These are phyloP conservation scores for Chymomyza caudatula DNA, from an alignment of 2,888 invertebrate genomes.

Conservation along the genomic window DNA sequence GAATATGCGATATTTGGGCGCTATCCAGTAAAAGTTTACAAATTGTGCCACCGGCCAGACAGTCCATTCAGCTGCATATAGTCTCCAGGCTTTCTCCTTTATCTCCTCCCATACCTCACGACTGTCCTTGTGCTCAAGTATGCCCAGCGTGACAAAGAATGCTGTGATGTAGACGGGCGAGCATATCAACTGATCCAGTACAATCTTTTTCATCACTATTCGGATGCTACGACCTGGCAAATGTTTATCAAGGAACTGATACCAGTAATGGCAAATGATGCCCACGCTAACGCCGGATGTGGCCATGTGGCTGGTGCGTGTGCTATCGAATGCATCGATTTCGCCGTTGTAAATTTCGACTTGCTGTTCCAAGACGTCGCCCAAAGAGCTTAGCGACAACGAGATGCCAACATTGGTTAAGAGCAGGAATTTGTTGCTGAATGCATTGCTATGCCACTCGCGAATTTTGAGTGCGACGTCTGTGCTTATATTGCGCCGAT, in stretches of 20 bases:
- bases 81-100: conserved; percentile 84
- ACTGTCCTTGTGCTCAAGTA: conserved; percentile 83
- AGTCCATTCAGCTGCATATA: conserved; percentile 93
- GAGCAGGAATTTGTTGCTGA: conserved; percentile 84
- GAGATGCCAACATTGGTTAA: conserved; percentile 90
- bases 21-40: conserved; percentile 93
- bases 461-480: conserved; percentile 48
- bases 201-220: conserved; percentile 86
- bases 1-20: conserved; percentile 88
- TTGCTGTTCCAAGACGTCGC: conserved; percentile 89
- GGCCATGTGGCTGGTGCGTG: conserved; percentile 87
- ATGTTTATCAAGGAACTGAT: conserved; percentile 85
- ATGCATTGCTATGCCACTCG: conserved; percentile 78
- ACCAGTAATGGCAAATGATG: conserved; percentile 91
- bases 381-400: conserved; percentile 85
- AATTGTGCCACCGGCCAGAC: conserved; percentile 96
- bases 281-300: conserved; percentile 88
- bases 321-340: conserved; percentile 80
- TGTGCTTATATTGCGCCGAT: background rate
- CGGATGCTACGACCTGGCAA: conserved; percentile 84
- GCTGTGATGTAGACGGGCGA: conserved; percentile 88
- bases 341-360: conserved; percentile 83
- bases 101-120: conserved; percentile 84
- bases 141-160: conserved; percentile 87
- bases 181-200: conserved; percentile 89